phyloP scores from a whole-genome alignment of 1,140 invertebrate species.

The Aleiodes sp. region DNA sequence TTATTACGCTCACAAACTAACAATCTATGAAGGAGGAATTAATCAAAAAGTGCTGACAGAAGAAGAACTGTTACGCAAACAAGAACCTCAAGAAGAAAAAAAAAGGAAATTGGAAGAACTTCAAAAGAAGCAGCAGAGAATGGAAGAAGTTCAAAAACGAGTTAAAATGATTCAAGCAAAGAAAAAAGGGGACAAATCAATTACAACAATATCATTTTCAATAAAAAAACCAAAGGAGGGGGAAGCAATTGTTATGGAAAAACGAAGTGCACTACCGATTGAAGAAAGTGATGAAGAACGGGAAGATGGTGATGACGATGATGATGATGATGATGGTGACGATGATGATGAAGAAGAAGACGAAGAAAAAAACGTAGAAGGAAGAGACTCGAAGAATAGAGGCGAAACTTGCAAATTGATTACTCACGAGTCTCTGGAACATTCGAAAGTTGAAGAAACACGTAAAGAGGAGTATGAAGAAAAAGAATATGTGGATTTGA shows the following conservation, averaged over 20 bases:
- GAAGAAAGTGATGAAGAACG: conserved; percentile 80
- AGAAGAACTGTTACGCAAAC: conserved; percentile 60
- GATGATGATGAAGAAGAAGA: conserved; percentile 4
- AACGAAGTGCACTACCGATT: conserved; percentile 72
- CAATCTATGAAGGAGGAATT: conserved; percentile 60
- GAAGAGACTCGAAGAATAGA: not conserved
- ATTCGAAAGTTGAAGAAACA: conserved; percentile 26
- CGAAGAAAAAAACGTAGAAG: conserved; percentile 32
- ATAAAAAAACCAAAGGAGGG: conserved; percentile 83
- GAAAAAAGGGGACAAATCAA: conserved; percentile 56
- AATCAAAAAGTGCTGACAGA: conserved; percentile 61
- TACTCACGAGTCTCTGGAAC: conserved; percentile 39
- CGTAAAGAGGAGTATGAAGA: conserved; percentile 45
- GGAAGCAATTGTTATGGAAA: conserved; percentile 73
- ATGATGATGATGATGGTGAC: conserved; percentile 17
- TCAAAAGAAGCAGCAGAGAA: conserved; percentile 61
- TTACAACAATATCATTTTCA: conserved; percentile 79
- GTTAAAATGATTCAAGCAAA: conserved; percentile 65
- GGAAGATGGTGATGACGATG: conserved; percentile 62
- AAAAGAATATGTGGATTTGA: conserved; percentile 67
- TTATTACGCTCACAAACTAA: conserved; percentile 77
- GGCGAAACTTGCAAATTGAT: conserved; percentile 22
- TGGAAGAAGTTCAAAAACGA: conserved; percentile 66
- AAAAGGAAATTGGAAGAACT: conserved; percentile 61
- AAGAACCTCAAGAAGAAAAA: conserved; percentile 62